A percentile compares a stretch with the other conserved stretches of the same genome.
Conservation (phyloP, 2,888 invertebrate genomes). For the Troilus luridus region DNA sequence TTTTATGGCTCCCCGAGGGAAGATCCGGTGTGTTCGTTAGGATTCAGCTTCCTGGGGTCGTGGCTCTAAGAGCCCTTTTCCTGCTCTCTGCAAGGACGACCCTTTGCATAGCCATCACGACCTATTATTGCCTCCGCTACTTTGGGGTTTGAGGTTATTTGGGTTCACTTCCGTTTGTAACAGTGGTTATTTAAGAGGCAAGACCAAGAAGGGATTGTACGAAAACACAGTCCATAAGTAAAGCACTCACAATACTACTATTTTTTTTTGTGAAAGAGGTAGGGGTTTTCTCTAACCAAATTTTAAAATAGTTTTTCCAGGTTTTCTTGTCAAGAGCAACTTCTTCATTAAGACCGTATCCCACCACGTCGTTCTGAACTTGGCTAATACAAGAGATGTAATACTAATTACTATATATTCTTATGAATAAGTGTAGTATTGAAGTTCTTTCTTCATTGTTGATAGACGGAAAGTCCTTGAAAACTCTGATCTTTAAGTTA, state of each 20-base stretch:
- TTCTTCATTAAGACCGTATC: too few relatives aligned
- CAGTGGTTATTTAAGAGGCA: background rate
- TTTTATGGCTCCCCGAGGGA: conserved; percentile 14
- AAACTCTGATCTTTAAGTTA: too few relatives aligned
- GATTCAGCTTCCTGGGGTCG: conserved; percentile 18
- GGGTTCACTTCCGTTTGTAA: background rate
- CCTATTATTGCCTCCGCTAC: background rate
- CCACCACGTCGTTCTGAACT: too few relatives aligned
- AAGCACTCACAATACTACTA: background rate
- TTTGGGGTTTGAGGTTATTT: background rate
- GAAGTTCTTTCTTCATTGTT: too few relatives aligned
- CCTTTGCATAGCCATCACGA: background rate
- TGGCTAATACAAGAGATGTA: too few relatives aligned
- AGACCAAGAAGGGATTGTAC: background rate
- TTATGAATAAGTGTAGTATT: too few relatives aligned
- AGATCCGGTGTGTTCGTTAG: conserved; percentile 40
- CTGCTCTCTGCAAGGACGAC: background rate
- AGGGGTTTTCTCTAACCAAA: too few relatives aligned
- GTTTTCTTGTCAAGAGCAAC: too few relatives aligned
- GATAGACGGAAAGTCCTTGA: too few relatives aligned
- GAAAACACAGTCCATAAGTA: background rate
- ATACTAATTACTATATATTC: too few relatives aligned
- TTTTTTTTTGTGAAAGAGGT: background rate
- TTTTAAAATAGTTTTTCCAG: too few relatives aligned
- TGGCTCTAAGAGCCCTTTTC: background rate